Evolutionary conservation across 2,797 vertebrate species (phyloP).

Genomic region (Choloepus didactylus): DNA sequence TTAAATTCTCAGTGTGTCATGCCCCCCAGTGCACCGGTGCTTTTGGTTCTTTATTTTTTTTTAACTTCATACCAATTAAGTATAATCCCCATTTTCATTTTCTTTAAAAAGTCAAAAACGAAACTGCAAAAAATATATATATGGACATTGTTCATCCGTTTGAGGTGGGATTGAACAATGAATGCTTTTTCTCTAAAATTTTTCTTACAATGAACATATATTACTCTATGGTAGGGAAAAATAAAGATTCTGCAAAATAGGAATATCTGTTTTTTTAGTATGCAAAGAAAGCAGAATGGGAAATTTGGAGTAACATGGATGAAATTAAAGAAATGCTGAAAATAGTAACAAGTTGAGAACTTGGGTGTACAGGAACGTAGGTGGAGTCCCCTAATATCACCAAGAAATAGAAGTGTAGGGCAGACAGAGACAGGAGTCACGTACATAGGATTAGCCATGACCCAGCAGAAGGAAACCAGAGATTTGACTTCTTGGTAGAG

Average conservation of each 20-base stretch:
- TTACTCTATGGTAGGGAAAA: not conserved
- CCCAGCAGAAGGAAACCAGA: not conserved
- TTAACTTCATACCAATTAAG: not conserved
- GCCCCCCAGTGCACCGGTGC: not conserved
- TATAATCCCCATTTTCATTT: conserved; percentile 13
- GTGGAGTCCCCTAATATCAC: not conserved
- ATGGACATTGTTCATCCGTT: not conserved
- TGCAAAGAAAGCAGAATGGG: not conserved
- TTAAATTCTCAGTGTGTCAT: not conserved
- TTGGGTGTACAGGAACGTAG: not conserved
- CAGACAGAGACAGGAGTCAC: not conserved
- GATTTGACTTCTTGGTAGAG: not conserved
- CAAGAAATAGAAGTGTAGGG: not conserved
- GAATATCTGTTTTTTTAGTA: conserved; percentile 29
- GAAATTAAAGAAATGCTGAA: conserved; percentile 2
- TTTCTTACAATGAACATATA: not conserved
- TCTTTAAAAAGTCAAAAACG: not conserved
- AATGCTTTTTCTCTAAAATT: not conserved
- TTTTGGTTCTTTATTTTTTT: not conserved
- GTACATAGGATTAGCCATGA: not conserved
- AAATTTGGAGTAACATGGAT: not conserved
- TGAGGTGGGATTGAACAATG: not conserved
- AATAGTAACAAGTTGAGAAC: not conserved
- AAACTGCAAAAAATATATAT: not conserved
- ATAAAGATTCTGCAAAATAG: conserved; percentile 19